Evolutionary conservation across 2,797 vertebrate species (phyloP), one percentile per base, ranked within the genome.

Genomic region (Melanotaenia parkinsoni): DNA sequence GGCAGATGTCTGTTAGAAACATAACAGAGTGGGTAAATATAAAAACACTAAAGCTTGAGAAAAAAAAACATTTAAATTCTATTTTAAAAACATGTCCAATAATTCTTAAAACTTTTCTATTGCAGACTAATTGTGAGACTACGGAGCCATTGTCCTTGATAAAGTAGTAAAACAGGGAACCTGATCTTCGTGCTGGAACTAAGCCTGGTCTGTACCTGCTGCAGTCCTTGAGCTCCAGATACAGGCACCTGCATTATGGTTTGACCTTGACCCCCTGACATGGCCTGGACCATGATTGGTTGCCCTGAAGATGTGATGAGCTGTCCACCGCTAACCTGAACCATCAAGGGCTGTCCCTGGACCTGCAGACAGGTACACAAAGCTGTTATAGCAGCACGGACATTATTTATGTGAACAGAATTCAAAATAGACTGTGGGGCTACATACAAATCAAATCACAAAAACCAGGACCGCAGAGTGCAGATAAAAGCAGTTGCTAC

Each of bases 251-350:
- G 98, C 98, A 99, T 99, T 81, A 99, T 98, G 69, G 98, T 99
- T 90, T 99, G 98, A 63, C 98, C 97, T 92, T 99, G 98, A 58
- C 96, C 95, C 35, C 97, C 96, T 0, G 92, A 92, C 94, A 99
- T 98, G 54, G 98, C 98, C 92, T 99, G 98, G 57, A 99, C 98
- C 98, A 99, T 99, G 90, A 99, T 99, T 20, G 98, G 98, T 82
- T 99, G 98, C n/a, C 98, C 98, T 1, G 98, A 97, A 10, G 98
- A 99, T 12, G 98, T 99, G 91, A 99, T 99, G 84, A 99, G 95
- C 88, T 99, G 98, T 18, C 98, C 98, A 1, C 98, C 98, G 85
- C 98, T 99, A 80, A 99, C 98, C 87, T 99, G 98, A 18, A 99
- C 98, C 98, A 99, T 99, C 64, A 99, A 94, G 0, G 98, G 98